Conservation (phyloP, 2,113 vertebrate genomes). For the Orycteropus afer region DNA sequence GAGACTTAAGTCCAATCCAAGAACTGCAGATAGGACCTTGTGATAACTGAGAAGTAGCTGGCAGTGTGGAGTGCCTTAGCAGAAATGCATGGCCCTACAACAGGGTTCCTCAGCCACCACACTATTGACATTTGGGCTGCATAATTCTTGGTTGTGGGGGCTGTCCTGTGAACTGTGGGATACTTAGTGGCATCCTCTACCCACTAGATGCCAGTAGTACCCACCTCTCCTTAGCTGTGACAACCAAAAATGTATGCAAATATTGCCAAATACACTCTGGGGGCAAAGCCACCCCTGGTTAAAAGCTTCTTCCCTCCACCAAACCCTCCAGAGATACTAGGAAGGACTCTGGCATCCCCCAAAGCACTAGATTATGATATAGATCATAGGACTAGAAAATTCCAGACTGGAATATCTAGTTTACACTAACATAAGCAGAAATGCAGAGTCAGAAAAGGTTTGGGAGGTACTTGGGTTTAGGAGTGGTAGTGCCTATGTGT, state of each 20-base stretch:
- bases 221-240: neutral
- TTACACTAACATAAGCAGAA: neutral
- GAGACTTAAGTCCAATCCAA: neutral
- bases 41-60: neutral
- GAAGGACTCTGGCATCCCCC: neutral
- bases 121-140: neutral
- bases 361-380: neutral
- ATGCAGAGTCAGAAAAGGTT: neutral
- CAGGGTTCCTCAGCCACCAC: neutral
- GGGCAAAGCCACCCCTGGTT: neutral
- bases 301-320: neutral
- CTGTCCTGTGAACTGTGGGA: too few relatives aligned
- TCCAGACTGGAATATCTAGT: neutral
- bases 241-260: neutral
- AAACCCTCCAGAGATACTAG: neutral
- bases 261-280: neutral
- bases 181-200: neutral
- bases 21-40: neutral
- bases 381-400: neutral
- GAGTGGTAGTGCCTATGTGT: neutral
- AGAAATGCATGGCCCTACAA: neutral
- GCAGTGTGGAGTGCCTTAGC: too few relatives aligned
- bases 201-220: neutral
- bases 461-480: neutral
- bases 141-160: too few relatives aligned